Evolutionary conservation across 2,888 invertebrate genomes (phyloP), one percentile per base, ranked within the genome.

Genomic region (Limenitis camilla): DNA sequence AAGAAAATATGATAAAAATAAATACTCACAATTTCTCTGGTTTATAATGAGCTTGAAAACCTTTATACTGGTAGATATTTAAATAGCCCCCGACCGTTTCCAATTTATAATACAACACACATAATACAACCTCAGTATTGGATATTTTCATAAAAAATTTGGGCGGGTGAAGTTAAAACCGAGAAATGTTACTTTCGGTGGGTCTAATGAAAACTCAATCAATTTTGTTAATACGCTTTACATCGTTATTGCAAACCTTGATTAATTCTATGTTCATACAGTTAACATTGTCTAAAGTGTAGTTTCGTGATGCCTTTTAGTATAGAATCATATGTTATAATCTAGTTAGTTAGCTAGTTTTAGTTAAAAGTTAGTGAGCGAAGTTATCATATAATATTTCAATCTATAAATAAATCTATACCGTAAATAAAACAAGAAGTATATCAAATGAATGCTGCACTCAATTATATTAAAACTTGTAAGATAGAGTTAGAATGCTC

Each of bases 1-100:
- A 19, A 19, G 19, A 19, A 19, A 19, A 1, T 1, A 19, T 19
- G 19, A 19, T 19, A 19, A 1, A 19, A 19, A 19, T 19, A 19
- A 19, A 19, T 19, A 19, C 19, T 3, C 3, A 1, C 58, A 58
- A 53, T 38, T 60, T 55, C 55, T 33, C 19, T 30, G 39, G 49
- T 49, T 53, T 62, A 65, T 70, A 71, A 72, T 72, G 68, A 73
- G 68, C 59, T 57, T 63, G 61, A 53, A 67, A 67, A 58, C 61
- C 68, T 68, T 68, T 63, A 63, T 67, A 67, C 71, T 65, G 65
- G 58, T 61, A 60, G 62, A 63, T 66, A 67, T 72, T 70, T 71
- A 66, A 72, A 74, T 67, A 67, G 66, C 59, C 52, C 55, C 59
- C 54, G 58, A 62, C 61, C 68, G 63, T 66, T 62, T 50, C 63